Conservation (phyloP, 1,140 invertebrate species). For the Geopemphigus sp. region DNA sequence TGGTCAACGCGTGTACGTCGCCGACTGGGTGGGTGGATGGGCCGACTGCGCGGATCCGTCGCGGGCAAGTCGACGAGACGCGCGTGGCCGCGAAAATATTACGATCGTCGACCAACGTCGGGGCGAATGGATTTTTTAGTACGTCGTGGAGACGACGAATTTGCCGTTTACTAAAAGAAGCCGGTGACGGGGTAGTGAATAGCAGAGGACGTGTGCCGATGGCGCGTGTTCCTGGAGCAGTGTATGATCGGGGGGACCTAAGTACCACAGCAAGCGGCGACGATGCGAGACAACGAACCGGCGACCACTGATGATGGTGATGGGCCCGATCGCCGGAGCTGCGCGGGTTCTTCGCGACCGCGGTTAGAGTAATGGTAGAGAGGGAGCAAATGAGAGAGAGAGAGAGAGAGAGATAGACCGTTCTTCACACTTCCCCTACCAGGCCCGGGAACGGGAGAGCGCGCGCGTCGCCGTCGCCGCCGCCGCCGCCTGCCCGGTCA, state of each 20-base stretch:
- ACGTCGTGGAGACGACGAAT: too few species aligned
- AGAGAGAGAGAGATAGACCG: too few species aligned
- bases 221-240: not conserved
- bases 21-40: not conserved
- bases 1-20: too few species aligned
- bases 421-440: constrained; percentile 31
- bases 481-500: not conserved
- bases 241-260: not conserved
- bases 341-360: constrained; percentile 28
- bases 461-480: not conserved
- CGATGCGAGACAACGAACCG: constrained; percentile 46
- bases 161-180: too few species aligned
- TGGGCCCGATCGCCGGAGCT: constrained; percentile 10
- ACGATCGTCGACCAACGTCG: not conserved
- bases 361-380: too few species aligned
- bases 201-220: not conserved
- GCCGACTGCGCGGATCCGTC: not conserved
- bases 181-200: too few species aligned
- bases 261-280: constrained; percentile 42
- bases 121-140: too few species aligned
- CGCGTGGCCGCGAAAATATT: not conserved
- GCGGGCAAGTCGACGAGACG: too few species aligned
- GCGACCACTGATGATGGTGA: constrained; percentile 44
- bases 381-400: too few species aligned
- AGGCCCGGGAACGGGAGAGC: not conserved